Evolutionary conservation across 92 coral and sea anemone species (phyloP).

Genomic region (Actinostola sp.): DNA sequence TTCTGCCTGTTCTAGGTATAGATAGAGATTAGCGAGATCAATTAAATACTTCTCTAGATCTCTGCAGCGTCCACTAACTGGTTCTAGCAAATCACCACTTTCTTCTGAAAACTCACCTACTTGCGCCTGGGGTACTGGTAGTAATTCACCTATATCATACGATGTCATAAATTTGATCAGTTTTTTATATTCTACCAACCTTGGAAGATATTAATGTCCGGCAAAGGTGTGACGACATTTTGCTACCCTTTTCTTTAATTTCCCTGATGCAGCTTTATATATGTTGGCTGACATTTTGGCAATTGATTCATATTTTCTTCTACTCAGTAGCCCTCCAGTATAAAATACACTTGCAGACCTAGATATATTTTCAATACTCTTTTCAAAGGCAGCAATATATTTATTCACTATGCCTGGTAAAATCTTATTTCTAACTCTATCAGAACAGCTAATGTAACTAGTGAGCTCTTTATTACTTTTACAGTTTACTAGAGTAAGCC

Average conservation of each 20-base stretch:
- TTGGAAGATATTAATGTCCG: background rate
- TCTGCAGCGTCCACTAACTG: background rate
- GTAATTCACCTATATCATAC: conserved; percentile 11
- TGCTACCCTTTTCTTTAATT: background rate
- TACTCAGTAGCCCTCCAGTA: background rate
- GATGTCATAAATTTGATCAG: background rate
- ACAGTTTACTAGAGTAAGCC: background rate
- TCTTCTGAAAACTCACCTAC: background rate
- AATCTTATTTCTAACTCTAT: conserved; percentile 1
- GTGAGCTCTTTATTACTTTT: background rate
- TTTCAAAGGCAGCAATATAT: background rate
- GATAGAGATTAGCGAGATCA: conserved; percentile 4
- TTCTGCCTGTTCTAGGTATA: background rate
- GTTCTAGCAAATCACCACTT: background rate
- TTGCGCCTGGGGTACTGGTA: background rate
- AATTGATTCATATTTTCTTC: conserved; percentile 19
- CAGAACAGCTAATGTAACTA: background rate
- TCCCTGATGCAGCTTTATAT: background rate
- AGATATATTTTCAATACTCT: background rate
- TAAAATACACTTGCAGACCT: conserved; percentile 11
- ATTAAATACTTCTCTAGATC: conserved; percentile 10
- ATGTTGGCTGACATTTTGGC: conserved; percentile 1
- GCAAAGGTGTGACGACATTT: background rate
- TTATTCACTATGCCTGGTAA: conserved; percentile 9
- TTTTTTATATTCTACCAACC: conserved; percentile 16